Percentiles rank a stretch among this genome's conserved stretches.
Conservation (phyloP, 2,113 vertebrate genomes). For the Elanus axillaris region DNA sequence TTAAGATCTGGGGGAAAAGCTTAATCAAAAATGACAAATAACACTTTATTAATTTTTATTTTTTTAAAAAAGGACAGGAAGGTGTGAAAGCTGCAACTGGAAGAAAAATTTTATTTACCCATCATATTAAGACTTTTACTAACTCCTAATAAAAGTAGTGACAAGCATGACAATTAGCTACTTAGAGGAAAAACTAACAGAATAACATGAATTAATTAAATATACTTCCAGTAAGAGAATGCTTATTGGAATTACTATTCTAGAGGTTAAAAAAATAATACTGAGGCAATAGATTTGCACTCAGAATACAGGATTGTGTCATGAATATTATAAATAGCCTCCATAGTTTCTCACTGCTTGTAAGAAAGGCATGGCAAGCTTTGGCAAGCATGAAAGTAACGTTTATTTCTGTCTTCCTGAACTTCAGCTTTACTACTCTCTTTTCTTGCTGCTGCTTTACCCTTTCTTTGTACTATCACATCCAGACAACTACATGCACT, state of each 20-base stretch:
- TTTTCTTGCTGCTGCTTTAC: not conserved
- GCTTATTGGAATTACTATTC: not conserved
- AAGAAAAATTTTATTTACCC: not conserved
- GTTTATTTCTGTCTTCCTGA: not conserved
- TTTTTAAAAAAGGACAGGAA: too few relatives aligned
- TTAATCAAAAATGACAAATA: not conserved
- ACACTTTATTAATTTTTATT: too few relatives aligned
- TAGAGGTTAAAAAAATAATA: not conserved
- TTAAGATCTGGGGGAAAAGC: not conserved
- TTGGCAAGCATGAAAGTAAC: not conserved
- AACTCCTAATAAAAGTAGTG: not conserved
- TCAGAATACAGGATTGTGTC: not conserved
- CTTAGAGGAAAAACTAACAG: not conserved
- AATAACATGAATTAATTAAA: not conserved
- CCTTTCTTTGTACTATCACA: not conserved
- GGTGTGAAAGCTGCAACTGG: not conserved
- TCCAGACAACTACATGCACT: accelerated
- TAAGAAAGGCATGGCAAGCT: not conserved
- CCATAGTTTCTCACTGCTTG: not conserved
- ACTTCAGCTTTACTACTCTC: not conserved
- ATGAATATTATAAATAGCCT: not conserved
- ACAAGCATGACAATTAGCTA: not conserved
- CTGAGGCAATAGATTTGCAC: not conserved
- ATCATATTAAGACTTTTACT: not conserved
- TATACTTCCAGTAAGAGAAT: not conserved